These are phyloP conservation scores for Agriotes lineatus DNA, from an alignment of 2,888 invertebrate genomes.

Conservation along the genomic window DNA sequence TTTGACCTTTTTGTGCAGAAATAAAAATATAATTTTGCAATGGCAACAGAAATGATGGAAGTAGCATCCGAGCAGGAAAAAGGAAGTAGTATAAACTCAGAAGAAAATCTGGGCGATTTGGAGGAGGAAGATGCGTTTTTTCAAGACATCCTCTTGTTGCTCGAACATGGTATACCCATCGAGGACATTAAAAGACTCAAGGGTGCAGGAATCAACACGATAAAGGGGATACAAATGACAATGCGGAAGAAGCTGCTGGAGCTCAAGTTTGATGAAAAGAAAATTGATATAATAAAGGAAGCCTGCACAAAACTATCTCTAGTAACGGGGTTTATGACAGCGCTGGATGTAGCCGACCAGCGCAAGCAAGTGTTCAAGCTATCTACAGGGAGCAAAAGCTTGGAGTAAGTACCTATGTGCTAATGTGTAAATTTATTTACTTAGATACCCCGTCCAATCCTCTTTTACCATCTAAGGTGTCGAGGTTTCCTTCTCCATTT, in stretches of 20 bases:
- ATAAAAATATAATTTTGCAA: too few species aligned
- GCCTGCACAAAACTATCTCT: constrained; percentile 75
- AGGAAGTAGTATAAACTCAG: constrained; percentile 23
- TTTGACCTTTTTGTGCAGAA: too few species aligned
- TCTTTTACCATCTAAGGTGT: too few species aligned
- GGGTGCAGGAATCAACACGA: constrained; percentile 81
- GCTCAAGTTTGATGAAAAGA: constrained; percentile 81
- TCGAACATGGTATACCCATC: constrained; percentile 75
- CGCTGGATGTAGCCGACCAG: constrained; percentile 79
- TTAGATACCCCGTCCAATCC: too few species aligned
- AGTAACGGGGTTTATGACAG: constrained; percentile 78
- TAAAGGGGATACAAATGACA: constrained; percentile 86
- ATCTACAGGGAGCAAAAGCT: constrained; percentile 74
- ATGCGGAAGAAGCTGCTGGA: constrained; percentile 78
- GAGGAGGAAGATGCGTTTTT: constrained; percentile 79
- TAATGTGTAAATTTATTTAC: neutral
- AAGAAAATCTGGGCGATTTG: constrained; percentile 33
- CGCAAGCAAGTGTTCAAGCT: constrained; percentile 81
- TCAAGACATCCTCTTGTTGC: constrained; percentile 79
- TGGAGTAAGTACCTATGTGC: constrained; percentile 73
- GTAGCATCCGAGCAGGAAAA: constrained; percentile 24
- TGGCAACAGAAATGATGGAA: constrained; percentile 35
- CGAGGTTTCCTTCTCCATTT: too few species aligned
- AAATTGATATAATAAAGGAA: constrained; percentile 85
- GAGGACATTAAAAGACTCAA: constrained; percentile 85